phyloP scores from a whole-genome alignment of 2,888 invertebrate species.

The Machimus atricapillus region DNA sequence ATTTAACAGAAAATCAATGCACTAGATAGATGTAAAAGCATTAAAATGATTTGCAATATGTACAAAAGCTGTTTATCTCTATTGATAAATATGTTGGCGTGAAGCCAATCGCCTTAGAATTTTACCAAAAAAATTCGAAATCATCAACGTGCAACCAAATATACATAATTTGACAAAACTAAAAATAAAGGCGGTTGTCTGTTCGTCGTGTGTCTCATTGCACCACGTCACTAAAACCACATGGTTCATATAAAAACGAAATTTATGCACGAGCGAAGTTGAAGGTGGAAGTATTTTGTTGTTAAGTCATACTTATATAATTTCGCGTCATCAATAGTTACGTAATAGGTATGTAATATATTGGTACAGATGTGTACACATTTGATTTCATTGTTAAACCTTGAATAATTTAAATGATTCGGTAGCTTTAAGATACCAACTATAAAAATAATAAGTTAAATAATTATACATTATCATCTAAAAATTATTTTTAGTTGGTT shows the following conservation, averaged over 20 bases:
- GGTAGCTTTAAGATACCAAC: too few relatives aligned
- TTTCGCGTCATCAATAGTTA: background rate
- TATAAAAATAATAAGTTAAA: too few relatives aligned
- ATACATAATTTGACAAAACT: background rate
- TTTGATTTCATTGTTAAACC: background rate
- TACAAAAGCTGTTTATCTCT: background rate
- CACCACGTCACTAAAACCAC: background rate
- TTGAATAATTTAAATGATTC: background rate
- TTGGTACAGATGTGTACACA: too few relatives aligned
- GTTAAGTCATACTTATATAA: background rate
- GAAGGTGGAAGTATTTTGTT: background rate
- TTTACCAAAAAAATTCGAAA: background rate
- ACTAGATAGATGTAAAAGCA: too few relatives aligned
- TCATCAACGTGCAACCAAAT: background rate
- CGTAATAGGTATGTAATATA: background rate
- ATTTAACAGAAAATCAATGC: too few relatives aligned
- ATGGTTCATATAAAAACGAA: background rate
- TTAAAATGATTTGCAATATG: background rate
- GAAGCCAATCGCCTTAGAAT: background rate
- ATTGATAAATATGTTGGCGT: background rate
- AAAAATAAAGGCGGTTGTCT: background rate
- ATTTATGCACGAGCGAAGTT: background rate
- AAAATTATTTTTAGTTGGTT: slow-evolving; percentile 65
- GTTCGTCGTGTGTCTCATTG: background rate
- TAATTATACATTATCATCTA: too few relatives aligned